A percentile compares a stretch with the other conserved stretches of the same genome.
phyloP scores from a whole-genome alignment of 2,888 invertebrate genomes.

The Hypomecis punctinalis region DNA sequence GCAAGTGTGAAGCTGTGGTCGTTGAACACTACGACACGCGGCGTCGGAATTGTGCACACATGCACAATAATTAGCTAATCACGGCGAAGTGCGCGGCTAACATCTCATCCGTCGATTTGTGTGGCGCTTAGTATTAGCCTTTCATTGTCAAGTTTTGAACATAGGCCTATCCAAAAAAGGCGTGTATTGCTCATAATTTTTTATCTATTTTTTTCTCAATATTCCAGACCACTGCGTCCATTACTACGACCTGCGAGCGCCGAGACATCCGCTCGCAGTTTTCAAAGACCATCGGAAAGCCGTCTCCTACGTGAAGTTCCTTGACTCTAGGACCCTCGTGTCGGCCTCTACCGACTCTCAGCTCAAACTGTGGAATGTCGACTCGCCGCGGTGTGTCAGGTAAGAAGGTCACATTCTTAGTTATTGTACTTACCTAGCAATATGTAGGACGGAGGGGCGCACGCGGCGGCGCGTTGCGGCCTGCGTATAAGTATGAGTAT shows the following conservation, averaged over 20 bases:
- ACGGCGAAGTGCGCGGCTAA: too few relatives aligned
- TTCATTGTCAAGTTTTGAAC: too few relatives aligned
- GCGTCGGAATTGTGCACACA: too few relatives aligned
- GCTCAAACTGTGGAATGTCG: conserved; percentile 92
- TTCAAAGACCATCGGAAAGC: conserved; percentile 97
- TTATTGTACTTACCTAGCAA: too few relatives aligned
- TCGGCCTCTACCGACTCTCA: conserved; percentile 90
- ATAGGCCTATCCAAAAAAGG: too few relatives aligned
- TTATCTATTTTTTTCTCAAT: background rate
- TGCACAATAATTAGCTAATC: too few relatives aligned
- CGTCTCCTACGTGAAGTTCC: conserved; percentile 96
- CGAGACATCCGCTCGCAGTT: conserved; percentile 91
- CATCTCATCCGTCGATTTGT: too few relatives aligned
- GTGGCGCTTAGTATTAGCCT: too few relatives aligned
- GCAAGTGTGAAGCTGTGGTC: conserved; percentile 98
- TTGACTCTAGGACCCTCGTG: conserved; percentile 93
- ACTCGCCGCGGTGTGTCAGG: conserved; percentile 89
- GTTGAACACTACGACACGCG: too few relatives aligned
- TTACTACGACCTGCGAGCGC: conserved; percentile 96
- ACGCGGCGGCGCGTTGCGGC: too few relatives aligned
- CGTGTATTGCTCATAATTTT: background rate
- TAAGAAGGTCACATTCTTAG: background rate
- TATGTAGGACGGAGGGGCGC: too few relatives aligned
- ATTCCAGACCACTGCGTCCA: conserved; percentile 94
- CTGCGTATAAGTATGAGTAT: too few relatives aligned